A percentile compares a stretch with the other conserved stretches of the same genome.
phyloP scores from a whole-genome alignment of 92 coral and sea anemone genomes.

The Paramuricea clavata region DNA sequence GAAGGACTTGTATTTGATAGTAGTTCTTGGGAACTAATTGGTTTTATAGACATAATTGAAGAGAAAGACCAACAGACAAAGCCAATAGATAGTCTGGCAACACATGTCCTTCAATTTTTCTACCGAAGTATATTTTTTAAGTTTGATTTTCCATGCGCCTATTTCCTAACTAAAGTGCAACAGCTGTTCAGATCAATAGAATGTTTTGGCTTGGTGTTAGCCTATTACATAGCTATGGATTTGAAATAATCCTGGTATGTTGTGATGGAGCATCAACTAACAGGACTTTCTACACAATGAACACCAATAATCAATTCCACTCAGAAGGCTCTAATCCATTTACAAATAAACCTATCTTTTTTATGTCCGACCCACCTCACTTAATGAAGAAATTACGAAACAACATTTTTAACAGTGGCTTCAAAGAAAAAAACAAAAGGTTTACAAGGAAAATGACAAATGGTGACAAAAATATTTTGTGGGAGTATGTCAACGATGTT shows the following conservation, averaged over 20 bases:
- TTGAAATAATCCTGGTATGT: conserved; percentile 43
- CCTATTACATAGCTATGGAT: conserved; percentile 43
- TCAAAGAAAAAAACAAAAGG: conserved; percentile 40
- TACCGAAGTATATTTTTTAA: too few relatives aligned
- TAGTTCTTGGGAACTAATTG: conserved; percentile 56
- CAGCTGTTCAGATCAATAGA: conserved; percentile 47
- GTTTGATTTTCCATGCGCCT: conserved; percentile 51
- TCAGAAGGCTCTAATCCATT: conserved; percentile 33
- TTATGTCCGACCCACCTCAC: conserved; percentile 20
- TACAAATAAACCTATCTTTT: not conserved
- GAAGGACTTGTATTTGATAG: conserved; percentile 52
- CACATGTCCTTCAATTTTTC: conserved; percentile 48
- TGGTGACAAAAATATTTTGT: conserved; percentile 27
- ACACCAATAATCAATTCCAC: conserved; percentile 11
- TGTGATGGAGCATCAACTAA: conserved; percentile 59
- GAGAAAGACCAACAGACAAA: not conserved
- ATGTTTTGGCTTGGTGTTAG: conserved; percentile 61
- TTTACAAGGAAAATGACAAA: conserved; percentile 52
- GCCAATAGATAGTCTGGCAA: conserved; percentile 18
- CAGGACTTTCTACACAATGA: conserved; percentile 43
- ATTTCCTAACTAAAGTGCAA: conserved; percentile 53
- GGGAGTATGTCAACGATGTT: conserved; percentile 45
- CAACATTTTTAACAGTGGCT: conserved; percentile 45
- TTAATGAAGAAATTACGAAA: conserved; percentile 41
- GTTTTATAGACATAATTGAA: conserved; percentile 29